phyloP scores from a whole-genome alignment of 2,888 invertebrate species.

The Cheilosia grossa region DNA sequence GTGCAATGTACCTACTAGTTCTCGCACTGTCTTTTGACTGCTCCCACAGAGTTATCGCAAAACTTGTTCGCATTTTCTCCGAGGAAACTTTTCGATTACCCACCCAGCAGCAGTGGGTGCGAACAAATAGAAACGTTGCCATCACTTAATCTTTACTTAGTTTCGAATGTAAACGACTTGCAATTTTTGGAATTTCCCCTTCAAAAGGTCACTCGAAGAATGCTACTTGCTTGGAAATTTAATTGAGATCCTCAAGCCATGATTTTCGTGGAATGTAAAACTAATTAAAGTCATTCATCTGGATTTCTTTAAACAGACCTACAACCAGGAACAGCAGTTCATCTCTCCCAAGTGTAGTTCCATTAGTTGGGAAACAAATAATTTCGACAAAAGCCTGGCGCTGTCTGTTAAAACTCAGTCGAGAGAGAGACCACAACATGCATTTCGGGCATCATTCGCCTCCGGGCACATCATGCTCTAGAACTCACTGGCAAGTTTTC shows the following conservation, averaged over 20 bases:
- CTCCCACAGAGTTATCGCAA: conserved; percentile 59
- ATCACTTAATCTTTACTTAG: conserved; percentile 69
- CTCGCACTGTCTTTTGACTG: neutral
- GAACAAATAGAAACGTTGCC: conserved; percentile 55
- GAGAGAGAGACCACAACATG: conserved; percentile 53
- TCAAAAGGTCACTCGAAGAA: neutral
- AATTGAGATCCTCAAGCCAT: conserved; percentile 42
- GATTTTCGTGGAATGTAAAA: neutral
- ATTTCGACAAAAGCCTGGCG: conserved; percentile 23
- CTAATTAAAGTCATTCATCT: neutral
- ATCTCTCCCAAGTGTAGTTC: conserved; percentile 35
- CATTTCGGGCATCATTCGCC: conserved; percentile 45
- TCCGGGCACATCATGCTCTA: conserved; percentile 13
- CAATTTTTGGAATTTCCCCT: neutral
- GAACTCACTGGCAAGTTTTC: conserved; percentile 5
- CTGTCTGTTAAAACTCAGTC: conserved; percentile 23
- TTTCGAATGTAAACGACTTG: conserved; percentile 64
- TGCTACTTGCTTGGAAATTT: neutral
- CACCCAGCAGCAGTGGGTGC: conserved; percentile 10
- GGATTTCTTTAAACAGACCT: neutral
- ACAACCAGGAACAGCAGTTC: conserved; percentile 22
- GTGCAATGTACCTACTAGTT: conserved; percentile 20
- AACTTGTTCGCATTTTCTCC: conserved; percentile 53
- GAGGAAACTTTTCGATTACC: conserved; percentile 57
- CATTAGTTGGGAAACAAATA: conserved; percentile 55